These are phyloP conservation scores for Cynoglossus semilaevis DNA, from an alignment of 2,113 vertebrate genomes.

Conservation along the genomic window DNA sequence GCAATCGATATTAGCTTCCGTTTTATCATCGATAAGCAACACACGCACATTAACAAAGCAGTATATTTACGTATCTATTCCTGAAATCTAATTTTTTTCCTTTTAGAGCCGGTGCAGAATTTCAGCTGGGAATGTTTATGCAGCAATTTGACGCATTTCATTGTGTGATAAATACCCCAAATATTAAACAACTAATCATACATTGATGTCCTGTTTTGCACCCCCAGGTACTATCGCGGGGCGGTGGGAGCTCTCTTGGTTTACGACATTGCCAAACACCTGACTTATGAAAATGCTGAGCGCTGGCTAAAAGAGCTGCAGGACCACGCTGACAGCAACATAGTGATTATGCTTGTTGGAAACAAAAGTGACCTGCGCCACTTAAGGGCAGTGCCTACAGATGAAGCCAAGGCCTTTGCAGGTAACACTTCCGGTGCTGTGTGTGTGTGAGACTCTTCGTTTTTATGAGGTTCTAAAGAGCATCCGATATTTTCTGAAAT, in stretches of 20 bases:
- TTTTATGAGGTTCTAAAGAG: too few relatives aligned
- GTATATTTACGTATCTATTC: too few relatives aligned
- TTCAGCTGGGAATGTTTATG: too few relatives aligned
- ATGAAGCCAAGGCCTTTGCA: slow-evolving; percentile 81
- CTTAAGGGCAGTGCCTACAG: slow-evolving; percentile 82
- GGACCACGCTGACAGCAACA: slow-evolving; percentile 85
- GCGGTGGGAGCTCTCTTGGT: slow-evolving; percentile 84
- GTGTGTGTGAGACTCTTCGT: too few relatives aligned
- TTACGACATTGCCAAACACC: slow-evolving; percentile 87
- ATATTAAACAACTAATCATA: rapidly evolving
- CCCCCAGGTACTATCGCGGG: slow-evolving; percentile 82
- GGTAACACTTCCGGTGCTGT: slow-evolving; percentile 56
- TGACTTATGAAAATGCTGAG: slow-evolving; percentile 84
- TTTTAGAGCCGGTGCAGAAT: too few relatives aligned
- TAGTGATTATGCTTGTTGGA: slow-evolving; percentile 88
- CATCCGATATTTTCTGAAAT: too few relatives aligned
- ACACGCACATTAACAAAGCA: too few relatives aligned
- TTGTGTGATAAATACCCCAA: not conserved
- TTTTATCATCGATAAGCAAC: too few relatives aligned
- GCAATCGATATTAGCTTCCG: too few relatives aligned
- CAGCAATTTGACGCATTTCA: too few relatives aligned
- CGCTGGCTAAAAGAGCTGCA: slow-evolving; percentile 88
- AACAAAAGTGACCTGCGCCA: slow-evolving; percentile 84
- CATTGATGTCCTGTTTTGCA: not conserved
- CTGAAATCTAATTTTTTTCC: too few relatives aligned